Percentiles rank a stretch among this genome's conserved stretches.
These are phyloP conservation scores for Astyanax mexicanus DNA, from an alignment of 2,797 vertebrate genomes.

Conservation along the genomic window DNA sequence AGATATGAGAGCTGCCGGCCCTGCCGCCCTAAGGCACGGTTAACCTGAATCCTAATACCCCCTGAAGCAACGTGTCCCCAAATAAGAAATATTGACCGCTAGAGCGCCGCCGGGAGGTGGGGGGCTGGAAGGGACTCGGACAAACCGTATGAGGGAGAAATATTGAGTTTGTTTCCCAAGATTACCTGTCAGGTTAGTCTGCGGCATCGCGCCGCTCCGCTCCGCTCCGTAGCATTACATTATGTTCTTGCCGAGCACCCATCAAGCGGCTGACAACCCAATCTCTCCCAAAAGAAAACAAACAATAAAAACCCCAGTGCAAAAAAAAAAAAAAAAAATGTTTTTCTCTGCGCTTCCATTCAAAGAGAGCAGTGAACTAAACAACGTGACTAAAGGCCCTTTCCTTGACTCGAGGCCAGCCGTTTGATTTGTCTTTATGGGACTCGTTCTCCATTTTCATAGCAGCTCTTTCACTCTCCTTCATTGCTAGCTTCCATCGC, in stretches of 20 bases:
- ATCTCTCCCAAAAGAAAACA: slow-evolving; percentile 61
- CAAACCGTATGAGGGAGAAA: slow-evolving; percentile 53
- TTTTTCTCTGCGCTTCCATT: slow-evolving; percentile 35
- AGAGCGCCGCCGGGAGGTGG: slow-evolving; percentile 33
- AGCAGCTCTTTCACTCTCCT: not conserved
- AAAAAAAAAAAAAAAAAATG: slow-evolving; percentile 42
- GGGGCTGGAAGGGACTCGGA: slow-evolving; percentile 26
- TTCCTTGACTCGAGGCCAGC: slow-evolving; percentile 38
- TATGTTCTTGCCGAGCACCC: slow-evolving; percentile 56
- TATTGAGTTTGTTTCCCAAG: slow-evolving; percentile 61
- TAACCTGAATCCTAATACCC: slow-evolving; percentile 50
- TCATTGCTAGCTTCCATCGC: slow-evolving; percentile 2
- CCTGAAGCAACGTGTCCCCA: slow-evolving; percentile 48
- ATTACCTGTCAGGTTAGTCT: slow-evolving; percentile 65
- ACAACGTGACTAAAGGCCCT: slow-evolving; percentile 44
- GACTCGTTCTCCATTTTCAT: slow-evolving; percentile 30
- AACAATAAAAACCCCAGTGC: slow-evolving; percentile 47
- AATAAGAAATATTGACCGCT: slow-evolving; percentile 60
- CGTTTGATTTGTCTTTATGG: slow-evolving; percentile 42
- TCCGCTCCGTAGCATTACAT: slow-evolving; percentile 48
- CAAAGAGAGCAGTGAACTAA: slow-evolving; percentile 46
- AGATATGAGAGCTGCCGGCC: slow-evolving; percentile 46
- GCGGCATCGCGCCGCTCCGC: slow-evolving; percentile 46
- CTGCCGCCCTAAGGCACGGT: slow-evolving; percentile 36
- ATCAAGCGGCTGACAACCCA: slow-evolving; percentile 61